Base-by-base conservation (phyloP, 2,888 invertebrate species). In the Eupithecia abbreviata region DNA sequence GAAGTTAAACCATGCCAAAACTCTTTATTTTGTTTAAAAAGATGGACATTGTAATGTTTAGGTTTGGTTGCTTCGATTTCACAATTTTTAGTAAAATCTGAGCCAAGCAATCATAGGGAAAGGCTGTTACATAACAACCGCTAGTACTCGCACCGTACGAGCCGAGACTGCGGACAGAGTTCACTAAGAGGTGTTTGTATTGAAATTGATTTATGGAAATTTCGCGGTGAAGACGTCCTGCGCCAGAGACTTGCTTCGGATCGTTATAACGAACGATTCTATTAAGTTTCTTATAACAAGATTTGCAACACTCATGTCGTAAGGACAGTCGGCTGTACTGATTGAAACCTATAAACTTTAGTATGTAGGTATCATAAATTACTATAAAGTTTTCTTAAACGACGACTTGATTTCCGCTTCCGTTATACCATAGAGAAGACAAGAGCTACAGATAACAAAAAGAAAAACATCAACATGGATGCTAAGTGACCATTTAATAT, bases 191-290 rank as follows among this genome's bases (percentile, higher is more conserved):
- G 93, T 93, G 94, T 94, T 94, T 94, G 93, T 93, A 93, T 92
- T 92, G 93, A 93, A 94, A 93, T 94, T 93, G 93, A 94, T 93
- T 94, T 93, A 93, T 93, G 93, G 90, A 93, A 93, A 94, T 94
- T 93, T 90, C 83, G 88, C 87, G 88, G 89, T 84, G 89, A 92
- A 90, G 93, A 91, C 91, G 87, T 89, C 87, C 85, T 83, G 88
- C 87, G 83, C 88, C 84, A 69, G 85, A 86, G 88, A 87, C 87
- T 86, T 86, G 84, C 84, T 84, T 83, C 82, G 81, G 85, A 86
- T 88, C 89, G 90, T 91, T 90, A 90, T 89, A 91, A 85, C 82
- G 87, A 89, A 89, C 71, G 85, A 86, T 85, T 89, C 88, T 88
- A 84, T 86, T 43, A 5, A 42, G 84, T 88, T 86, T 83, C 1